These are phyloP conservation scores for Linnaemya tessellans DNA, from an alignment of 2,888 invertebrate genomes.

Conservation along the genomic window DNA sequence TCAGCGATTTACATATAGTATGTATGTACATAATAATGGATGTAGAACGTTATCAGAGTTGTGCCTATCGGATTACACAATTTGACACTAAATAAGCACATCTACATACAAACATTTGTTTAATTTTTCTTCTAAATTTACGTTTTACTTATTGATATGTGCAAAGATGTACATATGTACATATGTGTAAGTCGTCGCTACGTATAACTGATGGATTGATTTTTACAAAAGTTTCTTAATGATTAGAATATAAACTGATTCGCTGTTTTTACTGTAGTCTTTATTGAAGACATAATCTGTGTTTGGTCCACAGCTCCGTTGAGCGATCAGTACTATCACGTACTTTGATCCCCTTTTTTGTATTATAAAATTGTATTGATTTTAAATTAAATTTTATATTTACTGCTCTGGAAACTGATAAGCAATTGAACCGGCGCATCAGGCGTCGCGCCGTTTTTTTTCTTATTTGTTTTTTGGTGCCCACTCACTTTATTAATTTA, in stretches of 20 bases:
- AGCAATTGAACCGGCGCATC: conserved; percentile 52
- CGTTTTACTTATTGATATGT: not conserved
- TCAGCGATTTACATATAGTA: not conserved
- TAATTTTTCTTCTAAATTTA: not conserved
- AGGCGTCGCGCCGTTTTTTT: conserved; percentile 55
- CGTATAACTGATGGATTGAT: not conserved
- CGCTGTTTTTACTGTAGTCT: conserved; percentile 26
- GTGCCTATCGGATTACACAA: not conserved
- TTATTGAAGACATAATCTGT: conserved; percentile 55
- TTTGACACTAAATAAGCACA: not conserved
- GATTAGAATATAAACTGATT: not conserved
- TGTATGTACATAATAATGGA: not conserved
- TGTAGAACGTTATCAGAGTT: not conserved
- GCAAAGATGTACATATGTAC: not conserved
- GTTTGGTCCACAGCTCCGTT: conserved; percentile 70
- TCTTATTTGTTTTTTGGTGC: too few relatives aligned
- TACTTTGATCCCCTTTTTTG: conserved; percentile 76
- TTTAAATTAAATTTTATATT: conserved; percentile 57
- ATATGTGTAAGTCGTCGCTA: not conserved
- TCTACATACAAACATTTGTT: not conserved
- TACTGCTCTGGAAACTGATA: conserved; percentile 61
- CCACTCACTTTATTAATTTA: conserved; percentile 54
- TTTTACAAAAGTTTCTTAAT: conserved; percentile 3
- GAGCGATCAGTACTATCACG: conserved; percentile 73
- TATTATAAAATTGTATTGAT: conserved; percentile 51